These are phyloP conservation scores for Cyclina sinensis DNA, from an alignment of 1,140 invertebrate species.

Conservation along the genomic window DNA sequence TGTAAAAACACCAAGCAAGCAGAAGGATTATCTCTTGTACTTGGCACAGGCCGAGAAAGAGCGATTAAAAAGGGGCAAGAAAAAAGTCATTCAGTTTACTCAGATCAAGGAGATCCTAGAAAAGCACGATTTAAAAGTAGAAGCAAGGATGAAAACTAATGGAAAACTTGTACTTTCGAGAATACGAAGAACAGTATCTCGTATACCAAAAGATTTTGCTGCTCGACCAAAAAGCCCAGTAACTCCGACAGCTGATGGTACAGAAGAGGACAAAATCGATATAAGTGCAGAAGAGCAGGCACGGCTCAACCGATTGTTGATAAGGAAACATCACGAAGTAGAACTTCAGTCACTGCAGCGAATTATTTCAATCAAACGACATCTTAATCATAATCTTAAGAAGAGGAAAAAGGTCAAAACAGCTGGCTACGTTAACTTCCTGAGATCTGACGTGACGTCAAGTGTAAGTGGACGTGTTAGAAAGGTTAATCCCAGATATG, in stretches of 20 bases:
- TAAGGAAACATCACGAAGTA: background rate
- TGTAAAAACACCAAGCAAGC: conserved; percentile 57
- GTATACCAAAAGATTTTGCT: conserved; percentile 38
- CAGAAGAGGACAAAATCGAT: background rate
- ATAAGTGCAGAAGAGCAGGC: background rate
- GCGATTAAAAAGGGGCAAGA: background rate
- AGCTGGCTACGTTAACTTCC: background rate
- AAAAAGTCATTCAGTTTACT: background rate
- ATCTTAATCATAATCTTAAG: conserved; percentile 27
- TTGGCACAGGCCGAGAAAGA: background rate
- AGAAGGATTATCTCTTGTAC: background rate
- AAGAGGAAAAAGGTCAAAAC: background rate
- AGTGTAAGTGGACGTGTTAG: conserved; percentile 18
- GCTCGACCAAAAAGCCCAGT: background rate
- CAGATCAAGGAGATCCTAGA: background rate
- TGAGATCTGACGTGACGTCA: background rate
- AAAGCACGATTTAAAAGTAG: background rate
- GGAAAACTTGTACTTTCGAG: background rate
- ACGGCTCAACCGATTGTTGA: background rate
- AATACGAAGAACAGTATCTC: conserved; percentile 27
- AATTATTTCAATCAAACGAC: conserved; percentile 24
- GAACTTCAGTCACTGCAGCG: background rate
- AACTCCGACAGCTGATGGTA: background rate
- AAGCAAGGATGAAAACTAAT: background rate
- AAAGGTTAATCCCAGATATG: conserved; percentile 16